Conservation (phyloP, 2,797 vertebrate genomes). For the Alexandromys oeconomus region DNA sequence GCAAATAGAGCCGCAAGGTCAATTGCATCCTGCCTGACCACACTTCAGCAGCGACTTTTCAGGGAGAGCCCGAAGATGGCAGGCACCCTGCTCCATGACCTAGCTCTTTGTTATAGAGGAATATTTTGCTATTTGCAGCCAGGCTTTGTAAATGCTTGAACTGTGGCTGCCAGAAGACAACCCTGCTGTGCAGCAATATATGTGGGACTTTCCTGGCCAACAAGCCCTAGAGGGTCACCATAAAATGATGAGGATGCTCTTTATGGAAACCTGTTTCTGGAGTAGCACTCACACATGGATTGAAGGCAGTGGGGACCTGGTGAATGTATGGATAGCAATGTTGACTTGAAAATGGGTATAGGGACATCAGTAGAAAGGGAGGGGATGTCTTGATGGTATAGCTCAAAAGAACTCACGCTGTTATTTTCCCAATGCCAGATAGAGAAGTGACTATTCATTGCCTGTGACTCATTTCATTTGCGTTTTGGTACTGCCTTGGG, state of each 20-base stretch:
- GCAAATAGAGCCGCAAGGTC: neutral
- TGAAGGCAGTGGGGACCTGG: neutral
- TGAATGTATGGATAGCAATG: neutral
- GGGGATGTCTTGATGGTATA: neutral
- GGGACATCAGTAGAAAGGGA: neutral
- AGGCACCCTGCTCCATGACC: neutral
- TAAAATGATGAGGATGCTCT: neutral
- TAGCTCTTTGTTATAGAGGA: neutral
- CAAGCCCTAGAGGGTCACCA: neutral
- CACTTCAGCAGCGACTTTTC: neutral
- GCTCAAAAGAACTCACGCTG: neutral
- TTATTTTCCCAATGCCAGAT: neutral
- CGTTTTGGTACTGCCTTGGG: neutral
- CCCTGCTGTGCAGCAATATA: neutral
- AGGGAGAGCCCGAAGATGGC: neutral
- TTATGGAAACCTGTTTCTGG: neutral
- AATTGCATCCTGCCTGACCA: too few relatives aligned
- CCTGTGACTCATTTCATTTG: neutral
- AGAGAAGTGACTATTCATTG: neutral
- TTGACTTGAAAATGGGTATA: neutral
- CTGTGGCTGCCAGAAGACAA: neutral
- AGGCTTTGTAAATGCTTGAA: neutral
- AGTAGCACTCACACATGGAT: neutral
- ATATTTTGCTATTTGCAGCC: neutral
- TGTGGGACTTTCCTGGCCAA: neutral